Percentiles rank a stretch among this genome's conserved stretches.
Conservation (phyloP, 2,888 invertebrate genomes). For the Coleophora flavipennella region DNA sequence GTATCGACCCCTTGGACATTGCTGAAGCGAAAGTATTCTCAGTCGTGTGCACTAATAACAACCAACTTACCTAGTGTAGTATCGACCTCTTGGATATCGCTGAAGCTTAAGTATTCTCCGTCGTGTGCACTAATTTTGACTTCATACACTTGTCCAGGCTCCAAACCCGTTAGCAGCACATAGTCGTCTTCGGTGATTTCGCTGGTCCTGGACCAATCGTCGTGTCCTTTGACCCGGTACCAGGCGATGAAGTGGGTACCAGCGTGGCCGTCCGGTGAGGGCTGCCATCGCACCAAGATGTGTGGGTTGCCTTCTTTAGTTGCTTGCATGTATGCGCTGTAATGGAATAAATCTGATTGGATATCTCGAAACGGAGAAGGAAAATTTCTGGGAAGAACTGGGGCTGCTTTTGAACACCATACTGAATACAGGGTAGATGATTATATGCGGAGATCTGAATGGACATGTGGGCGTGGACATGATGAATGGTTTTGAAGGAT, state of each 20-base stretch:
- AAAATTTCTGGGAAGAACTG: no score
- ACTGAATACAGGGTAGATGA: no score
- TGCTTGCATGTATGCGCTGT: slow-evolving; percentile 62
- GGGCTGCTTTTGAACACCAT: no score
- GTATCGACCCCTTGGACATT: no score
- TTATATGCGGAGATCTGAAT: no score
- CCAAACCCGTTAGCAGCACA: slow-evolving; percentile 81
- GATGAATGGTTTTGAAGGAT: no score
- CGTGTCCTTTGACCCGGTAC: slow-evolving; percentile 79
- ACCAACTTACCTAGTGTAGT: slow-evolving; percentile 71
- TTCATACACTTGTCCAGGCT: slow-evolving; percentile 88
- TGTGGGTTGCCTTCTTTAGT: slow-evolving; percentile 81
- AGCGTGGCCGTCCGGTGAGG: slow-evolving; percentile 84
- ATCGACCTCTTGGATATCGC: slow-evolving; percentile 81
- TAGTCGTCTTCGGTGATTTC: no score
- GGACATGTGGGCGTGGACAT: no score
- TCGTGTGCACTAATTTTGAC: slow-evolving; percentile 93
- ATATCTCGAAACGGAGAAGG: no score
- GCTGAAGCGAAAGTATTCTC: no score
- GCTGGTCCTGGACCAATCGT: slow-evolving; percentile 75
- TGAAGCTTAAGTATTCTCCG: slow-evolving; percentile 82
- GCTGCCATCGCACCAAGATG: slow-evolving; percentile 86
- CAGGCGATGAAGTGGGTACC: slow-evolving; percentile 90
- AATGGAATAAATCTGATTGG: no score
- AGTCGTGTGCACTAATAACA: no score